Conservation (phyloP, 2,888 invertebrate genomes). For the Scrobipalpa atriplicella region DNA sequence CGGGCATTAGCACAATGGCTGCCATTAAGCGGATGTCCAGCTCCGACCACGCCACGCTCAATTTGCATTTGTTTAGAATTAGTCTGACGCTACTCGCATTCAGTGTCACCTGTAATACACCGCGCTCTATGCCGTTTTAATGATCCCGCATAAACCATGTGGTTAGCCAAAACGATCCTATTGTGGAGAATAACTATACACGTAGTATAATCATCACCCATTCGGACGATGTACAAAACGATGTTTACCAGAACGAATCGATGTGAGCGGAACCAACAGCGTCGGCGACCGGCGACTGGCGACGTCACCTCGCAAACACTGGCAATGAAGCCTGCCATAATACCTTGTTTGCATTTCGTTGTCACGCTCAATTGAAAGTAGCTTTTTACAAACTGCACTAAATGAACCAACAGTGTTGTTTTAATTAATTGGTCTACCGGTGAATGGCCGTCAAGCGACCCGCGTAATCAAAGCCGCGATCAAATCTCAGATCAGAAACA, state of each 20-base stretch:
- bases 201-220: slow-evolving; percentile 40
- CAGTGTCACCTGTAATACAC: slow-evolving; percentile 58
- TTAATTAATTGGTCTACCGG: slow-evolving; percentile 40
- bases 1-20: slow-evolving; percentile 74
- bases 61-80: slow-evolving; percentile 80
- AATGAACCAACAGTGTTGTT: slow-evolving; percentile 34
- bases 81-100: slow-evolving; percentile 59
- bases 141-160: slow-evolving; percentile 46
- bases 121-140: slow-evolving; percentile 52
- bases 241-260: slow-evolving; percentile 37
- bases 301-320: slow-evolving; percentile 28
- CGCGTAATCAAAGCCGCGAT: slow-evolving; percentile 28
- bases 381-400: slow-evolving; percentile 35
- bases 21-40: slow-evolving; percentile 75
- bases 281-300: slow-evolving; percentile 3
- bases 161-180: slow-evolving; percentile 56
- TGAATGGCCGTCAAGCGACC: slow-evolving; percentile 32
- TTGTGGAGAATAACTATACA: slow-evolving; percentile 49
- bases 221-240: slow-evolving; percentile 32
- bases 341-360: slow-evolving; percentile 32
- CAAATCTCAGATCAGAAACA: slow-evolving; percentile 28
- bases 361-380: slow-evolving; percentile 39
- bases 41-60: slow-evolving; percentile 56
- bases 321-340: slow-evolving; percentile 43
- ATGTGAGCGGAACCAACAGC: slow-evolving; percentile 36